phyloP scores from a whole-genome alignment of 2,113 vertebrate genomes.

The Condylura cristata region DNA sequence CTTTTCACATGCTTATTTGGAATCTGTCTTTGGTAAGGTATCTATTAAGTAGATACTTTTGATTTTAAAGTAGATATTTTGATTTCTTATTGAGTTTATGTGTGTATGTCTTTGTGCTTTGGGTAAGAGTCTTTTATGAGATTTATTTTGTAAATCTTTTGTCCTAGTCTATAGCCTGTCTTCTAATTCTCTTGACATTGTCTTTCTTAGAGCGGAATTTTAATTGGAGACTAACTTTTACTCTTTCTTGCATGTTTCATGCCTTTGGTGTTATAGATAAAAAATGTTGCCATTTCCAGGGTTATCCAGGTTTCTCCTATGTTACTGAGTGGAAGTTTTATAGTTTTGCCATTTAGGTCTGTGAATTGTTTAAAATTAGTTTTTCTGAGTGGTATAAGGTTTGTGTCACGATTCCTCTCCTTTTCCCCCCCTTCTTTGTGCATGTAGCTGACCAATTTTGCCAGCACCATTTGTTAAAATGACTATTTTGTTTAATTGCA shows the following conservation, averaged over 20 bases:
- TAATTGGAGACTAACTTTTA: neutral
- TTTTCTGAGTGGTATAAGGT: neutral
- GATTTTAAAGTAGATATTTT: neutral
- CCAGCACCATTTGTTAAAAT: neutral
- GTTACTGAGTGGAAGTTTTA: neutral
- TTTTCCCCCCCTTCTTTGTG: neutral
- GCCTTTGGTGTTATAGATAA: neutral
- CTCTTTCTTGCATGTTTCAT: neutral
- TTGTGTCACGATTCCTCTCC: neutral
- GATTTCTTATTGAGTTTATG: neutral
- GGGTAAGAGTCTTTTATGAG: neutral
- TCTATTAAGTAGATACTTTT: too few relatives aligned
- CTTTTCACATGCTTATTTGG: neutral
- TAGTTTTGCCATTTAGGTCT: neutral
- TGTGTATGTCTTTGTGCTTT: neutral
- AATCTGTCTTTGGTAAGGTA: neutral
- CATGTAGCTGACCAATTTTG: neutral
- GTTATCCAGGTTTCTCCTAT: neutral
- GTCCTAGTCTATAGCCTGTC: neutral
- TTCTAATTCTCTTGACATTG: neutral
- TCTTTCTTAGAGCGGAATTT: constrained; percentile 6
- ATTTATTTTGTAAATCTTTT: constrained; percentile 2
- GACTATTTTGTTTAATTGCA: neutral
- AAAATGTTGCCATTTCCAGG: neutral
- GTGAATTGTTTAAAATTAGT: neutral